Evolutionary conservation across 2,113 vertebrate genomes (phyloP).

Genomic region (Phyllostomus discolor): DNA sequence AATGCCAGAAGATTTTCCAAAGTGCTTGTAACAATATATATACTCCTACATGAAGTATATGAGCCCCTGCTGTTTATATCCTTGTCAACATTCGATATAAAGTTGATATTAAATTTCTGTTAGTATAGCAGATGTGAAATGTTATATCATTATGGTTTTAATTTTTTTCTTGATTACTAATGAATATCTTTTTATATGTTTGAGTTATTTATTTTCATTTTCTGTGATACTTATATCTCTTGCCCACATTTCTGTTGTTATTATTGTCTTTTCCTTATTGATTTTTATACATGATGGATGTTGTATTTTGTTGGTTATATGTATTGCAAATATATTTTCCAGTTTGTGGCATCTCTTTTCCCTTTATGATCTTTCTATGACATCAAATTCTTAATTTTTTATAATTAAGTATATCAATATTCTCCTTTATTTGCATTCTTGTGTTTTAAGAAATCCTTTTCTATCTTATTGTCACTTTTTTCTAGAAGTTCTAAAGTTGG

Average conservation of each 20-base stretch:
- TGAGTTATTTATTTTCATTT: neutral
- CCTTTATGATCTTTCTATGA: conserved; percentile 19
- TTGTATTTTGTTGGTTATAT: neutral
- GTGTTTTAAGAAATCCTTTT: neutral
- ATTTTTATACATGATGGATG: neutral
- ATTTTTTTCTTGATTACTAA: conserved; percentile 36
- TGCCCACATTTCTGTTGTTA: neutral
- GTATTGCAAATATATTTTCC: neutral
- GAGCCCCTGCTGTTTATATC: neutral
- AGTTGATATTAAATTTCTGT: conserved; percentile 37
- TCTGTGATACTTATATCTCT: neutral
- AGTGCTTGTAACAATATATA: neutral
- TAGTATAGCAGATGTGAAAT: neutral
- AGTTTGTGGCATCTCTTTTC: neutral
- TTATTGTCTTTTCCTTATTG: neutral
- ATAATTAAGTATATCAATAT: neutral
- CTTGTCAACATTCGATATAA: conserved; percentile 28
- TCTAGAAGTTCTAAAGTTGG: neutral
- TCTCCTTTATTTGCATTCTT: neutral
- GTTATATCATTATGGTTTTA: neutral
- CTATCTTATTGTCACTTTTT: neutral
- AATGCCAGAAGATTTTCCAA: neutral
- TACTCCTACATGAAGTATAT: neutral
- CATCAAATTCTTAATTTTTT: conserved; percentile 7
- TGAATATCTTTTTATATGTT: neutral